Evolutionary conservation across 2,888 invertebrate species (phyloP).

Genomic region (Eilema sororculum): DNA sequence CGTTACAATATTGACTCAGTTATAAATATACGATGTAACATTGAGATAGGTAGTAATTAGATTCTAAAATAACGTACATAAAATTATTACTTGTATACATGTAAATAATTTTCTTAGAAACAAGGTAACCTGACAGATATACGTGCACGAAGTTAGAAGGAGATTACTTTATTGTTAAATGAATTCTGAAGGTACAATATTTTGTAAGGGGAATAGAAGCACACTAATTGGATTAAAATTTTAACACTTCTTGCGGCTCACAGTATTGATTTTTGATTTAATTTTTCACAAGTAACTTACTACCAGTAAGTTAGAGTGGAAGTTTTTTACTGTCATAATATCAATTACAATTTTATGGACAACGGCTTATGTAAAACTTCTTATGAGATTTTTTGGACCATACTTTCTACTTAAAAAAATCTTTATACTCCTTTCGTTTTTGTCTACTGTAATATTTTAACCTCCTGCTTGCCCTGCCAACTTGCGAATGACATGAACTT

Average conservation of each 20-base stretch:
- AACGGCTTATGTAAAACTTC: too few relatives aligned
- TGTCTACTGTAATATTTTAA: neutral
- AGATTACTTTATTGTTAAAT: slow-evolving; percentile 59
- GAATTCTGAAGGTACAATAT: slow-evolving; percentile 72
- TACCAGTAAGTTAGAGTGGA: neutral
- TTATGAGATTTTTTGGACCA: neutral
- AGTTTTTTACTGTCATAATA: neutral
- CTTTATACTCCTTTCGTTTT: neutral
- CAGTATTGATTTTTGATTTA: slow-evolving; percentile 71
- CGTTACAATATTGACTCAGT: neutral
- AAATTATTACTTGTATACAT: slow-evolving; percentile 19
- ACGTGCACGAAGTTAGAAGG: slow-evolving; percentile 38
- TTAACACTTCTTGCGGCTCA: slow-evolving; percentile 69
- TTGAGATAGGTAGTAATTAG: slow-evolving; percentile 12
- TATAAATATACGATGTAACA: slow-evolving; percentile 10
- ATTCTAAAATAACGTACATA: slow-evolving; percentile 29
- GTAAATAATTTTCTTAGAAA: slow-evolving; percentile 13
- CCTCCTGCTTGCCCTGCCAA: neutral
- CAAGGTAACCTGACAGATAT: slow-evolving; percentile 10
- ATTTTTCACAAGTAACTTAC: slow-evolving; percentile 39
- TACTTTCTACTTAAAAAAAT: neutral
- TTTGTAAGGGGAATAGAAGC: slow-evolving; percentile 66
- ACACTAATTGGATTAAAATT: slow-evolving; percentile 81
- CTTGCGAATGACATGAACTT: too few relatives aligned
- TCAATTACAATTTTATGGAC: neutral